Evolutionary conservation across 2,888 invertebrate species (phyloP), one percentile per base, ranked within the genome.

Genomic region (Tubiluchus corallicola): DNA sequence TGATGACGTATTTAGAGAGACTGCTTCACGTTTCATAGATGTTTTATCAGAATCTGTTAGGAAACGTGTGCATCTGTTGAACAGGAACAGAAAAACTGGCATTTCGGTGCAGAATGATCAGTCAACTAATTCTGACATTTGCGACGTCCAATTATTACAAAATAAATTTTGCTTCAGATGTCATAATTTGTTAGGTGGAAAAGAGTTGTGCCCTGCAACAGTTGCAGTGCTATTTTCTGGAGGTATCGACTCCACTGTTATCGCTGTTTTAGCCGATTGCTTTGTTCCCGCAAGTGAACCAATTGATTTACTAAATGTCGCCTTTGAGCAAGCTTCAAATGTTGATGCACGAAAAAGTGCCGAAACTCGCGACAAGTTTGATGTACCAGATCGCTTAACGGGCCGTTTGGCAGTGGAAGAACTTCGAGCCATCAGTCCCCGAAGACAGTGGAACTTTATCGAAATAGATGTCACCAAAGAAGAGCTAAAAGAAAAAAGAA

Each of bases 271-370:
- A 40, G 77, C 81, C 4, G 72, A 85, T 59, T 74, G 74, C 43
- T 58, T 54, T 55, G 46, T 65, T 3, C 58, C 59, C 15, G 17
- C 56, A 47, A 57, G 69, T 42, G 77, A 80, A 57, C 70, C 77
- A 17, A 84, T 96, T 54, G 92, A 94, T 62, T 72, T 96, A 17
- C 70, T 92, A 21, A 96, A 94, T 71, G 87, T 94, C n/a, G 83
- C 92, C 16, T 94, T 94, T 68, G 76, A 61, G 47, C 54, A 55
- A 44, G 29, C 29, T 29, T 9, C 29, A 29, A 29, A 29, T n/a
- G n/a, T n/a, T 9, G n/a, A 29, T n/a, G 29, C 29, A 29, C 9
- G 29, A n/a, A 29, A 29, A 29, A n/a, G 29, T 29, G 29, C n/a
- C 29, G n/a, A 29, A n/a, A 29, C 29, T 29, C 29, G 29, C n/a